These are phyloP conservation scores for Halictus ligatus DNA, from an alignment of 2,888 invertebrate species.

Conservation along the genomic window DNA sequence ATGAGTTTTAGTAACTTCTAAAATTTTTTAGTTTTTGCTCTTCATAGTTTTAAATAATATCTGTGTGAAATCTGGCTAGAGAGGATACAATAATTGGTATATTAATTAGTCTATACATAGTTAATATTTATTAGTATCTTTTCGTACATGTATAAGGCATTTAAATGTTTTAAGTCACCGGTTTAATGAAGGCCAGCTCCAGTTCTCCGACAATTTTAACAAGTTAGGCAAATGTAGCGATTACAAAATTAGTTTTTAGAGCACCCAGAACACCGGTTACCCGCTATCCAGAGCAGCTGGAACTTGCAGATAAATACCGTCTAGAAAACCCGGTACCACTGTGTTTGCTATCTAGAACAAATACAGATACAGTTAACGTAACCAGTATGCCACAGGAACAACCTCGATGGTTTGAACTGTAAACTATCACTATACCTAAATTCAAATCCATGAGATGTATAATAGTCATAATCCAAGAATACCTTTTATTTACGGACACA, in stretches of 20 bases:
- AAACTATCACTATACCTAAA: not conserved
- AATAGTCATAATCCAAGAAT: no score
- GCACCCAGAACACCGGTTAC: not conserved
- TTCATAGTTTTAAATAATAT: no score
- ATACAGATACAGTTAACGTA: conserved; percentile 9
- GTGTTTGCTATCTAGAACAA: not conserved
- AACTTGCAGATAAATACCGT: not conserved
- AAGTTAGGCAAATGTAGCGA: not conserved
- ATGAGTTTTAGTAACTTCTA: no score
- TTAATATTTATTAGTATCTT: not conserved
- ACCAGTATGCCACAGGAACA: conserved; percentile 1
- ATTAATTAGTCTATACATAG: no score
- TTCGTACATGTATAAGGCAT: not conserved
- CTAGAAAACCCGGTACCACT: not conserved
- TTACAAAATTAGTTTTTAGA: conserved; percentile 6
- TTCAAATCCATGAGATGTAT: not conserved
- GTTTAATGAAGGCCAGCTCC: no score
- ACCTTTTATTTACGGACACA: no score
- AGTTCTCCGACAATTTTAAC: not conserved
- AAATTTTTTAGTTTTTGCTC: no score
- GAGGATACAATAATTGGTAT: no score
- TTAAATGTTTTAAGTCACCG: not conserved
- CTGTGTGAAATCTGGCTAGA: no score
- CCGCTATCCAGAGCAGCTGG: conserved; percentile 3
- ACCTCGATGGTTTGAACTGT: not conserved